Base-by-base conservation (phyloP, 2,888 invertebrate species). In the Nemoura dubitans region DNA sequence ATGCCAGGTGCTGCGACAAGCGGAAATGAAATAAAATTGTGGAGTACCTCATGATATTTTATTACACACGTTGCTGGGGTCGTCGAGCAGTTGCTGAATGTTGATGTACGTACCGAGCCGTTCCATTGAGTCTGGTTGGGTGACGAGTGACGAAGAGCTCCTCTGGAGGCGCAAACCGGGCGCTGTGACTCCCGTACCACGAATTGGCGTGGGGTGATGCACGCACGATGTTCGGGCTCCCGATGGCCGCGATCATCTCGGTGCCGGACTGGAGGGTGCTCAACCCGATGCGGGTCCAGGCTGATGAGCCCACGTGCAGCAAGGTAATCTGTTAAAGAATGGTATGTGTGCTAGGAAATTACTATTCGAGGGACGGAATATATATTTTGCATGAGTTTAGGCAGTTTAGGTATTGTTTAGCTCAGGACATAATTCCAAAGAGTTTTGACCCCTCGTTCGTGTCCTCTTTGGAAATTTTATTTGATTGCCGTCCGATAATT, bases 41-140 rank as follows among this genome's bases (percentile, higher is more conserved):
- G 10, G 10, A 3, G 10, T 3, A n/a, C n/a, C n/a, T n/a, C n/a
- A n/a, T 3, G 3, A 3, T 6, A 36, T 59, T 59, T 1, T 14
- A 59, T 7, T 59, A 59, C 3, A 36, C 10, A 10, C 28, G 27
- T 78, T 28, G 27, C 10, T 28, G 3, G 26, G 10, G 27, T 28
- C 78, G 2, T 78, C 78, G 27, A 78, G 26, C 3, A 78, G 78
- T 26, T 78, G 78, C 28, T 26, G 78, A 26, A 78, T 78, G 78
- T 78, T 78, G 78, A 78, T 6, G 28, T 78, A 78, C 26, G 27
- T 26, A 6, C 78, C 5, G 78, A 78, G 78, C 3, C 78, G 78
- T n/a, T 78, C 78, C 78, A 78, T 78, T 6, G 25, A 78, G 78
- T 28, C 78, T 10, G 10, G 6, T 1, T 6, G 78, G 10, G 78